Evolutionary conservation across 2,888 invertebrate genomes (phyloP), one percentile per base, ranked within the genome.

Genomic region (Netelia melanura): DNA sequence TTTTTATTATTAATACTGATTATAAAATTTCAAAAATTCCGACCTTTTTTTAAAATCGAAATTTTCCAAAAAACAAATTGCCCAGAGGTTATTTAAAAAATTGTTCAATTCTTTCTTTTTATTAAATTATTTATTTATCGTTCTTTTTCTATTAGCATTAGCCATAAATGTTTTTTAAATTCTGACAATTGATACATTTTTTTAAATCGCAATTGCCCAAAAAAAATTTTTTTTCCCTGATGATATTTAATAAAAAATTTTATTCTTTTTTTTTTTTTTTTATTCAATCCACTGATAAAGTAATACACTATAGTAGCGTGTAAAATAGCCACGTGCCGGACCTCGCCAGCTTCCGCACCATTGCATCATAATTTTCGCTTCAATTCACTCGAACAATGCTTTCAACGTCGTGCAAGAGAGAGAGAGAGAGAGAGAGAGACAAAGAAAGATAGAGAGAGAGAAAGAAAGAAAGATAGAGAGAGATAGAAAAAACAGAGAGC

Each of bases 341-440:
- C 23, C 52, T 6, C 48, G 48, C 23, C 38, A 30, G 23, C 71
- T 82, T 78, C 74, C 65, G 78, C 78, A 25, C 56, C 78, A 79
- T 82, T 82, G 84, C 78, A 23, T 85, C 78, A 75, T 71, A 67
- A 82, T 79, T 71, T 75, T 82, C 75, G 78, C 75, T 85, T 82
- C 82, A 65, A 82, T 82, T 75, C 75, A 64, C 85, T 79, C 56
- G 82, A 85, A 85, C 85, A 85, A 85, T 85, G 82, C 54, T 54
- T 44, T 38, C 30, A 75, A 56, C 43, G 58, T 77, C 58, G 11
- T 62, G 23, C 17, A 54, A 30, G 58, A 61, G 62, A 54, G 38
- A 38, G 38, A 38, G 38, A 38, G 8, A 38, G 38, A 38, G 38
- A 38, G 17, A 30, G 38, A 56, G 62, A 38, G n/a, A 23, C 17